phyloP scores from a whole-genome alignment of 1,140 invertebrate species.

The Drosophila lini region DNA sequence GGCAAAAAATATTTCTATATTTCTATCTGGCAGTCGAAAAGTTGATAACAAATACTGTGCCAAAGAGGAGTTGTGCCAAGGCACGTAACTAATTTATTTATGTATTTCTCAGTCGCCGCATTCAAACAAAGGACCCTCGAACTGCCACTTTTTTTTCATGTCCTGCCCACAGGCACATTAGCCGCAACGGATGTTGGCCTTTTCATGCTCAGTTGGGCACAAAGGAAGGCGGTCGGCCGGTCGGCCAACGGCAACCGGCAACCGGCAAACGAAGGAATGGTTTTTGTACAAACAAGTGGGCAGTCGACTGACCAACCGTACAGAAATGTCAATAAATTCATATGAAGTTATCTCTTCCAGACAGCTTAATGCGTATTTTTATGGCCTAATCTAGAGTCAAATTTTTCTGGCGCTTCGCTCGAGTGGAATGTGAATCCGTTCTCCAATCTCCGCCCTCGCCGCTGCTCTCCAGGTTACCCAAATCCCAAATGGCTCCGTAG shows the following conservation, averaged over 20 bases:
- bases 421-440: slow-evolving; percentile 40
- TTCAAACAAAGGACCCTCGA: slow-evolving; percentile 61
- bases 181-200: slow-evolving; percentile 80
- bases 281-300: slow-evolving; percentile 58
- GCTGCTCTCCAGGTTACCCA: slow-evolving; percentile 12
- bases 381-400: slow-evolving; percentile 79
- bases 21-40: slow-evolving; percentile 21
- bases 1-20: slow-evolving; percentile 39
- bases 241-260: slow-evolving; percentile 9
- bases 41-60: slow-evolving; percentile 25
- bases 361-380: slow-evolving; percentile 80
- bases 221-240: slow-evolving; percentile 30
- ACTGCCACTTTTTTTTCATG: slow-evolving; percentile 35
- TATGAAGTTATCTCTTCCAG: slow-evolving; percentile 81
- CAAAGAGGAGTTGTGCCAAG: slow-evolving; percentile 2
- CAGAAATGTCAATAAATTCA: slow-evolving; percentile 77
- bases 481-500: slow-evolving; percentile 45
- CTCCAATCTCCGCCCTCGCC: background rate
- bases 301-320: slow-evolving; percentile 53
- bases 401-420: slow-evolving; percentile 54
- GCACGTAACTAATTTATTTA: slow-evolving; percentile 81
- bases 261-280: slow-evolving; percentile 12
- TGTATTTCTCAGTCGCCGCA: slow-evolving; percentile 65
- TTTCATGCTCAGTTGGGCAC: slow-evolving; percentile 70
- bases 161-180: slow-evolving; percentile 75